phyloP scores from a whole-genome alignment of 2,888 invertebrate genomes.

The Nephrotoma flavescens region DNA sequence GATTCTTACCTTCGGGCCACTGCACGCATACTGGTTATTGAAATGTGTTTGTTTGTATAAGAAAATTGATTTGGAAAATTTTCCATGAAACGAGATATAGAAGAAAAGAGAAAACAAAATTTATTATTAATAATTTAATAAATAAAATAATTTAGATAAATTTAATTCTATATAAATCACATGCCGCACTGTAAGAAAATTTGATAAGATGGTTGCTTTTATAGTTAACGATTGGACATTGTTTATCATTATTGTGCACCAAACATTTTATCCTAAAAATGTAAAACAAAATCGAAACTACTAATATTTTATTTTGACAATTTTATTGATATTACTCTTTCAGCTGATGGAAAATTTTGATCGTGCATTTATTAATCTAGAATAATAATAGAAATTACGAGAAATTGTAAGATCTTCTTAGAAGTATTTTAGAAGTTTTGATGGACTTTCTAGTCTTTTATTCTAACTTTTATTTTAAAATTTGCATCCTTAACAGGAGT shows the following conservation, averaged over 20 bases:
- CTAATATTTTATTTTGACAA: no score
- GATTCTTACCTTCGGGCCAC: slow-evolving; percentile 74
- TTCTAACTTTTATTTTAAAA: no score
- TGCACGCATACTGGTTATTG: slow-evolving; percentile 66
- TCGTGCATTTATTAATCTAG: no score
- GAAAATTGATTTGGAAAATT: slow-evolving; percentile 24
- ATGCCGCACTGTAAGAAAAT: background rate
- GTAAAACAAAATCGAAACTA: no score
- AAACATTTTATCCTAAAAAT: no score
- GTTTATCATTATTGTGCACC: background rate
- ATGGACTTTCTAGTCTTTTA: no score
- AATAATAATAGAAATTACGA: no score
- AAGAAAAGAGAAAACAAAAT: slow-evolving; percentile 11
- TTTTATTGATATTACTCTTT: no score
- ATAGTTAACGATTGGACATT: background rate
- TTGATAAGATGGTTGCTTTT: background rate
- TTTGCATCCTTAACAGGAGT: no score
- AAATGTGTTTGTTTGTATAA: slow-evolving; percentile 16
- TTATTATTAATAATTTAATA: slow-evolving; percentile 7
- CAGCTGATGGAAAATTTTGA: no score
- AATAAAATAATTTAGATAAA: background rate
- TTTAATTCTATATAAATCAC: background rate
- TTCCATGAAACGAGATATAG: slow-evolving; percentile 1
- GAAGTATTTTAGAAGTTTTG: no score
- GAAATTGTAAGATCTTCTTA: no score